Evolutionary conservation across 1,140 invertebrate species (phyloP).

Genomic region (Heterodera carotae): DNA sequence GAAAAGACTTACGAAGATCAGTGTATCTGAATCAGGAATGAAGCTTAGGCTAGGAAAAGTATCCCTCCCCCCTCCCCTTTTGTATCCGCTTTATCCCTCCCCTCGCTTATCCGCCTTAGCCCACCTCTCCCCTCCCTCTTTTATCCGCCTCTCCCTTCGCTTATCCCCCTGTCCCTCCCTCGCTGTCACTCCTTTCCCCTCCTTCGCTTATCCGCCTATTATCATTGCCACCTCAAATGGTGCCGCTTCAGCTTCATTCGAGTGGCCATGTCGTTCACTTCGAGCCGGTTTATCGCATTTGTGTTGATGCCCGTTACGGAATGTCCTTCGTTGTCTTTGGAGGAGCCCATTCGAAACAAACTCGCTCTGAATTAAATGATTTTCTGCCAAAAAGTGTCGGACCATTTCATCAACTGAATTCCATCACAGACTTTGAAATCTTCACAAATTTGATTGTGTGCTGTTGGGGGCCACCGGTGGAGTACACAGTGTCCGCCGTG

Average conservation of each 20-base stretch:
- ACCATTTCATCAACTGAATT: not conserved
- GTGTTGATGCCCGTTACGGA: constrained; percentile 20
- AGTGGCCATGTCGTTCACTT: not conserved
- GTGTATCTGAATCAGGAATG: constrained; percentile 38
- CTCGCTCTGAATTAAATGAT: constrained; percentile 39
- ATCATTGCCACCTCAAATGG: constrained; percentile 28
- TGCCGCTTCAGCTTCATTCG: constrained; percentile 31
- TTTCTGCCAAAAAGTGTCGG: too few species aligned
- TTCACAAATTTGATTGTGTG: constrained; percentile 53
- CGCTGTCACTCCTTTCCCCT: too few species aligned
- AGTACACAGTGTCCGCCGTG: constrained; percentile 56
- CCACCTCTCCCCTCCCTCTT: too few species aligned
- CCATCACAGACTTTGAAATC: constrained; percentile 47
- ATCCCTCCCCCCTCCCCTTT: not conserved
- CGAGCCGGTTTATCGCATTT: constrained; percentile 14
- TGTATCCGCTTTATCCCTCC: too few species aligned
- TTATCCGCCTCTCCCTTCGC: too few species aligned
- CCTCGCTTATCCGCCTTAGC: too few species aligned
- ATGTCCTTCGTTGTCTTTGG: constrained; percentile 29
- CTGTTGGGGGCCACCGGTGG: constrained; percentile 44
- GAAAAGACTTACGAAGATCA: constrained; percentile 46
- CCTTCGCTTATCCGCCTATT: too few species aligned
- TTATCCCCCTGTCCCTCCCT: too few species aligned
- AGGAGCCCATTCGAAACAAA: constrained; percentile 43
- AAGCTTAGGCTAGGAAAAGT: too few species aligned